Base-by-base conservation (phyloP, 2,113 vertebrate species). In the Morone saxatilis region DNA sequence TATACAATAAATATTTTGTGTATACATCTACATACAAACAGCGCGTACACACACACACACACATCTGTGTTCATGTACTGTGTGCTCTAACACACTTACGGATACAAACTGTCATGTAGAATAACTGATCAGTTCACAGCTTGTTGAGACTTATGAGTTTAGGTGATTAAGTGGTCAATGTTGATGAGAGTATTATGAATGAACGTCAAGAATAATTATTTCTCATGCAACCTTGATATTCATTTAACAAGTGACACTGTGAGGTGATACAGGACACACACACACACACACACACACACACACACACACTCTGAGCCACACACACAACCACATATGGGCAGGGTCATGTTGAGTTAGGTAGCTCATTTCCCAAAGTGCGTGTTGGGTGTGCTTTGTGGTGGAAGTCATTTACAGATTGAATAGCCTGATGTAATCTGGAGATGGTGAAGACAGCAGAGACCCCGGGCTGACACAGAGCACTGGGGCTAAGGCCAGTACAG, bases 351-450 rank as follows among this genome's bases (percentile, higher is more conserved):
- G 89, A 92, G 91, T 92, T 91, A 93, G 89, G 88, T 57, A 93
- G 91, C 93, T 94, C 93, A 93, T 95, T 92, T 95, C 89, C 92
- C 91, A 95, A 90, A 95, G 94, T 95, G 93, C 89, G 88, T 85
- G 92, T 89, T 91, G 93, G 83, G 85, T 91, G 91, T 89, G 89
- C 90, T 91, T 90, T 92, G 87, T 88, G 91, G 82, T 91, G 87
- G 86, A 91, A 93, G 93, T 94, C 93, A 93, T 94, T 95, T 93
- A 93, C 83, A 91, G 91, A 95, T 91, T 93, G 93, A 92, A 94
- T 87, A 92, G 88, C 89, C 83, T 91, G 91, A 94, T 94, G 93
- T 94, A 94, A 94, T 94, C 93, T 94, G 86, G 84, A 92, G 90
- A 92, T 93, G 88, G 94, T 94, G 89, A 92, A 92, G 92, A 93